A percentile compares a stretch with the other conserved stretches of the same genome.
phyloP scores from a whole-genome alignment of 1,140 invertebrate genomes.

The Megathymus violae region DNA sequence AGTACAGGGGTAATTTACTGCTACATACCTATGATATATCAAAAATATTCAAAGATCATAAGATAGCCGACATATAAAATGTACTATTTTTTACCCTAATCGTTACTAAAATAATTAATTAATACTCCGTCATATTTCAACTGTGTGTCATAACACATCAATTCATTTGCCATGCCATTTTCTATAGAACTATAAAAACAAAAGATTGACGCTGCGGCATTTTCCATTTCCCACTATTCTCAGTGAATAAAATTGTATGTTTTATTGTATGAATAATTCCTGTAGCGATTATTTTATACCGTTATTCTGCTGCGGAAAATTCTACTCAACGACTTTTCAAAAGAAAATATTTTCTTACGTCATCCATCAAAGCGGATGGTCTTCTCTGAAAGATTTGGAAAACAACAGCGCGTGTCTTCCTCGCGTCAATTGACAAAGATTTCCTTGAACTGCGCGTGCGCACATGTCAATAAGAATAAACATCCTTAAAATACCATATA shows the following conservation, averaged over 20 bases:
- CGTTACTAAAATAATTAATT: too few relatives aligned
- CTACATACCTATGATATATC: background rate
- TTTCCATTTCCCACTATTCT: constrained; percentile 30
- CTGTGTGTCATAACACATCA: too few relatives aligned
- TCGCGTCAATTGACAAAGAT: constrained; percentile 49
- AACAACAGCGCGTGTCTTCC: constrained; percentile 49
- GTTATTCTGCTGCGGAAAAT: constrained; percentile 4
- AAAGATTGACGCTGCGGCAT: constrained; percentile 23
- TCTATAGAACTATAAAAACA: constrained; percentile 2
- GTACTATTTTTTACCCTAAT: too few relatives aligned
- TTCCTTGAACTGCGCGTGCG: constrained; percentile 70
- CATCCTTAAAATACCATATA: background rate
- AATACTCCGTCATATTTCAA: too few relatives aligned
- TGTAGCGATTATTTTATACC: background rate
- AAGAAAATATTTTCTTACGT: constrained; percentile 6
- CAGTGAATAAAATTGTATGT: background rate
- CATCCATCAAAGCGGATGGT: constrained; percentile 16
- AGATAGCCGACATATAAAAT: too few relatives aligned
- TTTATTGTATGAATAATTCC: constrained; percentile 19
- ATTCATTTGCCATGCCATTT: background rate
- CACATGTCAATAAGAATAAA: constrained; percentile 48
- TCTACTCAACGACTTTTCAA: background rate
- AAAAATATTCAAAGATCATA: too few relatives aligned
- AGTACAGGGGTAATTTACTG: too few relatives aligned
- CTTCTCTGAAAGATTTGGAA: constrained; percentile 51